phyloP scores from a whole-genome alignment of 2,797 vertebrate species.

The Lophotriccus pileatus region DNA sequence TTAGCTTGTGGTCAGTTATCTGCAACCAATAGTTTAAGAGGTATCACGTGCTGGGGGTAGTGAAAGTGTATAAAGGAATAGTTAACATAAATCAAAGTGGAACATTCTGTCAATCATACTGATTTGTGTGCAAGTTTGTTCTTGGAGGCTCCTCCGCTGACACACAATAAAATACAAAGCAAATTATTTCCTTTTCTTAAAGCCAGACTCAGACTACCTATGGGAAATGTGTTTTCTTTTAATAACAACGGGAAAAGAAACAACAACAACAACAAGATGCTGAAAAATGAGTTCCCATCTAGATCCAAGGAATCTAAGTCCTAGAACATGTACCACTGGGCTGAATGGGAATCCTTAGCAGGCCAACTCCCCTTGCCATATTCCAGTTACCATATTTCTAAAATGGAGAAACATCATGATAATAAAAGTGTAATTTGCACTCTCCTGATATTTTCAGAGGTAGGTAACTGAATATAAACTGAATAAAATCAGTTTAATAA shows the following conservation, averaged over 20 bases:
- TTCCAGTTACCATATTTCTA: background rate
- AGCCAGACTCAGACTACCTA: background rate
- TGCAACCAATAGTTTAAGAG: no score
- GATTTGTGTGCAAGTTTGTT: no score
- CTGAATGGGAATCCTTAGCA: background rate
- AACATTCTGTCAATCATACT: no score
- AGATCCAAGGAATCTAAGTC: background rate
- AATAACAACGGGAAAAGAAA: background rate
- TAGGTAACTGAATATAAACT: background rate
- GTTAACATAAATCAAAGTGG: no score
- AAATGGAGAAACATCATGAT: background rate
- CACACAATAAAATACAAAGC: background rate
- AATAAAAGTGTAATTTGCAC: background rate
- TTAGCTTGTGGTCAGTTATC: no score
- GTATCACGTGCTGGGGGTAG: no score
- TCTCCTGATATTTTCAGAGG: background rate
- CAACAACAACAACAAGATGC: background rate
- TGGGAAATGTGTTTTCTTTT: background rate
- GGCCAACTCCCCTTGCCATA: background rate
- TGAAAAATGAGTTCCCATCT: background rate
- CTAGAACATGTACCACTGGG: background rate
- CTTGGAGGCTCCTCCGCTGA: no score
- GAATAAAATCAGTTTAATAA: background rate
- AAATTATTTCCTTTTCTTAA: background rate
- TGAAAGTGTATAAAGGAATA: no score